Evolutionary conservation across 2,113 vertebrate genomes (phyloP).

Genomic region (Pelecanus crispus): DNA sequence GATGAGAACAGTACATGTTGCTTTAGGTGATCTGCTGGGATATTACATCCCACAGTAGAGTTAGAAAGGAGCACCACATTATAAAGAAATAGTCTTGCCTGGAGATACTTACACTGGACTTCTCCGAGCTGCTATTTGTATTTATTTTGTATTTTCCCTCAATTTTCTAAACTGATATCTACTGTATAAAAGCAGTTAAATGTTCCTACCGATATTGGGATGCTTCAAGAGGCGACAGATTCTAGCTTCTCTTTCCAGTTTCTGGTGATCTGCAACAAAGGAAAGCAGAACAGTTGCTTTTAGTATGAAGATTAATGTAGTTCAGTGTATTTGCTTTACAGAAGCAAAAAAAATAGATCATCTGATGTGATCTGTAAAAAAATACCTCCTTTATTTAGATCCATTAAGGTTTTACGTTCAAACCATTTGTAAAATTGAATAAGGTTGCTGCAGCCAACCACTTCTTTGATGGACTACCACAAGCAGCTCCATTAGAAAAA

Average conservation of each 20-base stretch:
- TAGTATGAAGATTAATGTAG: not conserved
- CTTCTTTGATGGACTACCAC: not conserved
- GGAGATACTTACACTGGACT: not conserved
- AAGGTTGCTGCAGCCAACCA: not conserved
- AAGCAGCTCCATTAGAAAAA: not conserved
- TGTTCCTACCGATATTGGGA: conserved; percentile 85
- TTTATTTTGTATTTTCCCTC: not conserved
- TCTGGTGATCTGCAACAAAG: conserved; percentile 86
- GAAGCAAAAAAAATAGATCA: not conserved
- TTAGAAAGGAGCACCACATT: rapidly evolving
- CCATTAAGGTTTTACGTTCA: not conserved
- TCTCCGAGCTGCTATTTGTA: not conserved
- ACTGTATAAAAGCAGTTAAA: not conserved
- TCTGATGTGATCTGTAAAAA: not conserved
- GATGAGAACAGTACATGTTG: not conserved
- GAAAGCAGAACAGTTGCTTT: not conserved
- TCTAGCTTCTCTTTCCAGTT: conserved; percentile 91
- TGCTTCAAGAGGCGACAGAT: conserved; percentile 94
- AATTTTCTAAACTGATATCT: not conserved
- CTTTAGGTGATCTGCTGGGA: not conserved
- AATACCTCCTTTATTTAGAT: not conserved
- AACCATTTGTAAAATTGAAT: not conserved
- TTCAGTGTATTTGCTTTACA: not conserved
- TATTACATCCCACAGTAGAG: not conserved
- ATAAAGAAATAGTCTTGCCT: not conserved